Conservation (phyloP, 2,888 invertebrate genomes). For the Pelosia muscerda region DNA sequence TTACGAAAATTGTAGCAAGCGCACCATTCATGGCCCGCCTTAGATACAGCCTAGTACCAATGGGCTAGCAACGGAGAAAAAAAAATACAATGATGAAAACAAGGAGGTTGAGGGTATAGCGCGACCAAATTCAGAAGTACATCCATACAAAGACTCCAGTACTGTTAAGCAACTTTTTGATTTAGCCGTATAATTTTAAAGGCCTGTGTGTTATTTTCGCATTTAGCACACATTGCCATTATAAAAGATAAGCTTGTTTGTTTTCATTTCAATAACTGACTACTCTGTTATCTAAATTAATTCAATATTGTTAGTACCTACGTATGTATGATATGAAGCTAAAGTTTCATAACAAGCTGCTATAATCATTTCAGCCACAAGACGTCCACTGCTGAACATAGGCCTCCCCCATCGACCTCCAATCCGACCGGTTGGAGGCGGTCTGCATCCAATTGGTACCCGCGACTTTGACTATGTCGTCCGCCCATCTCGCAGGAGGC, state of each 20-base stretch:
- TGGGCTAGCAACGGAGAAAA: constrained; percentile 68
- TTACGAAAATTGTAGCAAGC: neutral
- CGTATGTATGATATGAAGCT: constrained; percentile 4
- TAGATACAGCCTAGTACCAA: constrained; percentile 64
- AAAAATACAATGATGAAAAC: constrained; percentile 77
- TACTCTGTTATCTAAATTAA: constrained; percentile 38
- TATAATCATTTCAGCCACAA: too few relatives aligned
- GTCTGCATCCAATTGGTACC: too few relatives aligned
- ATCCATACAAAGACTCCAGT: constrained; percentile 66
- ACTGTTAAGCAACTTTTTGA: constrained; percentile 45
- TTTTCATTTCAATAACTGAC: constrained; percentile 53
- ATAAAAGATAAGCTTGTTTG: constrained; percentile 56
- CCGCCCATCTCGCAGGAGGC: too few relatives aligned
- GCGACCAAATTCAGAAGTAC: constrained; percentile 61
- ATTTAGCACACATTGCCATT: constrained; percentile 32
- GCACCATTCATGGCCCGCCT: constrained; percentile 57
- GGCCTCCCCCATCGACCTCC: too few relatives aligned
- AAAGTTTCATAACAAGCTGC: constrained; percentile 39
- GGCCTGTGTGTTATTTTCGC: constrained; percentile 60
- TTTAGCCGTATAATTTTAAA: constrained; percentile 52
- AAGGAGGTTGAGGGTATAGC: constrained; percentile 74
- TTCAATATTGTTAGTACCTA: constrained; percentile 10
- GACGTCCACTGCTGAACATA: too few relatives aligned
- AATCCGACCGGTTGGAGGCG: too few relatives aligned
- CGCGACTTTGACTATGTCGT: too few relatives aligned